Conservation (phyloP, 2,797 vertebrate genomes). For the Sebastes kiyomatsui region DNA sequence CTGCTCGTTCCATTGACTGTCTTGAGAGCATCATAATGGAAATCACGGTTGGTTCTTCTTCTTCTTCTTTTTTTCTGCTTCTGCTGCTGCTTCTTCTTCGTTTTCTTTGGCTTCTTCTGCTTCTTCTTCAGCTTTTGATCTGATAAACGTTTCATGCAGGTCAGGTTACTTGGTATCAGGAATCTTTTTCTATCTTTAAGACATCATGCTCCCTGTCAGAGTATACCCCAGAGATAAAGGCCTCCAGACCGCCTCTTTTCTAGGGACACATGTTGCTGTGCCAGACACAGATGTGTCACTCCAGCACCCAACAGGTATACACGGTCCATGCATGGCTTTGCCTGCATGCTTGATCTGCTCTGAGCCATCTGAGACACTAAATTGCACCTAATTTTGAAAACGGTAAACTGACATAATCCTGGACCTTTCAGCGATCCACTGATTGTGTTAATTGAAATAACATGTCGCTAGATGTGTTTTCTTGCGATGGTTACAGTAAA, state of each 20-base stretch:
- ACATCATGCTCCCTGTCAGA: background rate
- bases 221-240: background rate
- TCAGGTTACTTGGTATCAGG: background rate
- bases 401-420: background rate
- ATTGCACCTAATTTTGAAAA: background rate
- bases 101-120: background rate
- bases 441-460: constrained; percentile 2
- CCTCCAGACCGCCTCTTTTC: background rate
- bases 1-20: background rate
- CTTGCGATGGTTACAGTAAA: constrained; percentile 12
- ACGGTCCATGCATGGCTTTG: constrained; percentile 37
- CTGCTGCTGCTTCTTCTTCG: background rate
- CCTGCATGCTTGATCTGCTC: constrained; percentile 24
- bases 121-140: background rate
- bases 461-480: background rate
- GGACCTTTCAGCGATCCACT: background rate
- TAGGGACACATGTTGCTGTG: constrained; percentile 25
- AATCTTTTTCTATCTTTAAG: background rate
- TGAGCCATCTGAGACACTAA: constrained; percentile 2
- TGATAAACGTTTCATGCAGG: background rate
- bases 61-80: background rate
- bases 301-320: constrained; percentile 45
- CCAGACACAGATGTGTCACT: constrained; percentile 54
- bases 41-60: background rate
- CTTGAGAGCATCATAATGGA: background rate